Percentiles rank a stretch among this genome's conserved stretches.
phyloP scores from a whole-genome alignment of 2,888 invertebrate genomes.

The Homarus gammarus region DNA sequence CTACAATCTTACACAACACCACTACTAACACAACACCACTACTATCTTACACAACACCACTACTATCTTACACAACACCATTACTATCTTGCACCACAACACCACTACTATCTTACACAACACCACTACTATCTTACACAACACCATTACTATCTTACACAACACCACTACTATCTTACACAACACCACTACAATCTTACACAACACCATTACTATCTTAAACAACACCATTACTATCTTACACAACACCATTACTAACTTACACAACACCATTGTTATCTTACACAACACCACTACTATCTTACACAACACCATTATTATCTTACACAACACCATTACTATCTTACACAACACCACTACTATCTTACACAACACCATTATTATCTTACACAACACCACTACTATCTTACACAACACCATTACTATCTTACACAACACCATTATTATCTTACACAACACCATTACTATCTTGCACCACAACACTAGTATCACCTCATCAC shows the following conservation, averaged over 20 bases:
- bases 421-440: neutral
- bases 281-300: too few species aligned
- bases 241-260: neutral
- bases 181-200: neutral
- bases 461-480: neutral
- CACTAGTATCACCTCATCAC: conserved; percentile 55
- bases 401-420: neutral
- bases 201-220: neutral
- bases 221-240: neutral
- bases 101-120: neutral
- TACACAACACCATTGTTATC: too few species aligned
- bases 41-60: neutral
- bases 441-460: neutral
- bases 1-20: neutral
- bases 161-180: neutral
- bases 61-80: neutral
- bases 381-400: neutral
- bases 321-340: neutral
- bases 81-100: neutral
- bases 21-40: too few species aligned
- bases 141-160: neutral
- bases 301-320: too few species aligned
- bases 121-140: neutral
- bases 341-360: neutral
- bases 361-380: neutral